Evolutionary conservation across 2,888 invertebrate species (phyloP).

Genomic region (Dryadula phaetusa): DNA sequence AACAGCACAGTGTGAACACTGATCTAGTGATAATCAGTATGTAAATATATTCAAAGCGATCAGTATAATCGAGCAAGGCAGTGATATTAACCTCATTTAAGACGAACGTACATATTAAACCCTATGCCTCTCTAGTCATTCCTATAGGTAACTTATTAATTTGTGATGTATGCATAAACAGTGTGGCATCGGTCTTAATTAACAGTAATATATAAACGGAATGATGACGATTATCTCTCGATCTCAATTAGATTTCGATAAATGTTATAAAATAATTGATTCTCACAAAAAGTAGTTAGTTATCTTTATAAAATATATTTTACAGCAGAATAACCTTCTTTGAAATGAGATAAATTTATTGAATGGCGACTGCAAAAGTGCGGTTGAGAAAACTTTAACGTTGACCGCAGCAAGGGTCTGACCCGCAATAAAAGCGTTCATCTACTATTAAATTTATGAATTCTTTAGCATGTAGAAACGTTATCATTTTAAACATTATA

Average conservation of each 20-base stretch:
- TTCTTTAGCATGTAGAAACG: neutral
- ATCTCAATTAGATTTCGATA: constrained; percentile 5
- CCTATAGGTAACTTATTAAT: constrained; percentile 64
- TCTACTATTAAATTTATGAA: neutral
- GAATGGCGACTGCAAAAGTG: constrained; percentile 1
- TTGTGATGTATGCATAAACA: constrained; percentile 49
- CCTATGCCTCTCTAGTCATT: constrained; percentile 62
- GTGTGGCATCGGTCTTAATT: constrained; percentile 13
- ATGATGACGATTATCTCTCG: constrained; percentile 29
- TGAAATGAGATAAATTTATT: neutral
- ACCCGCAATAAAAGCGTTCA: constrained; percentile 5
- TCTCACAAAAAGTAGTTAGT: constrained; percentile 7
- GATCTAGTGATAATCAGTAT: constrained; percentile 76
- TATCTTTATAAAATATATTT: neutral
- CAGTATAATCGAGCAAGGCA: constrained; percentile 72
- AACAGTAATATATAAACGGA: constrained; percentile 27
- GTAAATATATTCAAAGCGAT: constrained; percentile 81
- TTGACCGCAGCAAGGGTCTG: constrained; percentile 18
- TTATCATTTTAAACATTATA: constrained; percentile 12
- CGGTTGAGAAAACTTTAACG: constrained; percentile 17
- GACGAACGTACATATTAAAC: constrained; percentile 66
- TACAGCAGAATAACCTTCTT: neutral
- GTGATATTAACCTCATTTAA: constrained; percentile 77
- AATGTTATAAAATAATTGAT: constrained; percentile 1
- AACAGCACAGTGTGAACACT: constrained; percentile 70